A percentile compares a stretch with the other conserved stretches of the same genome.
These are phyloP conservation scores for Chrysomela aeneicollis DNA, from an alignment of 2,888 invertebrate genomes.

Conservation along the genomic window DNA sequence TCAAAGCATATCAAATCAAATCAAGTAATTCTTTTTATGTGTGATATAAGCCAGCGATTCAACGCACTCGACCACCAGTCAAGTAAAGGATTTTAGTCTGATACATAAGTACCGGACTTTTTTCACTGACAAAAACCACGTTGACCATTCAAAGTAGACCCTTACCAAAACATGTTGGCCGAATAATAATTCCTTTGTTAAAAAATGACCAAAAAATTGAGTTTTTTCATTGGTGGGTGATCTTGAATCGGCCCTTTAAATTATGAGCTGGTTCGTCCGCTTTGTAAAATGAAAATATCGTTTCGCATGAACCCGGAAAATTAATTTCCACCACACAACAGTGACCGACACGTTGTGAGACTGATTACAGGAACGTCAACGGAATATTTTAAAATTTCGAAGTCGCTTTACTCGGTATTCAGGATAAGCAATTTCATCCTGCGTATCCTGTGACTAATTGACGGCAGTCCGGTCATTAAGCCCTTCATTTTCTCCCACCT, in stretches of 20 bases:
- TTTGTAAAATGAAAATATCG: background rate
- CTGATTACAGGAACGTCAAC: constrained; percentile 23
- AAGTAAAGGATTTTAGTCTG: too few relatives aligned
- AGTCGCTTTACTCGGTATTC: constrained; percentile 15
- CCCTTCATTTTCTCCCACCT: background rate
- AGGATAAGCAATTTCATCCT: constrained; percentile 20
- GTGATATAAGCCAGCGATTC: too few relatives aligned
- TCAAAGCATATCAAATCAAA: too few relatives aligned
- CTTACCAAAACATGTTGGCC: too few relatives aligned
- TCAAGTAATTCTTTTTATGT: too few relatives aligned
- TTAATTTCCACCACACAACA: background rate
- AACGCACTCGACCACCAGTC: too few relatives aligned
- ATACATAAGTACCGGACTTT: too few relatives aligned
- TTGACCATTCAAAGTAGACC: too few relatives aligned
- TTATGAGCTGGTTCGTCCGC: background rate
- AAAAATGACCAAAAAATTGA: background rate
- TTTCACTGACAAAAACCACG: too few relatives aligned
- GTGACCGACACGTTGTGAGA: constrained; percentile 15
- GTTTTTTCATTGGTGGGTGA: background rate
- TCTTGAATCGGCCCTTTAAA: background rate
- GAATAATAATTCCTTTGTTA: background rate
- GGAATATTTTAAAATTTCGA: constrained; percentile 27
- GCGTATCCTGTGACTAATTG: constrained; percentile 28
- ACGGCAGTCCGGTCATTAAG: background rate
- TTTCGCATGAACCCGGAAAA: background rate